Evolutionary conservation across 2,888 invertebrate genomes (phyloP).

Genomic region (Diaprepes abbreviatus): DNA sequence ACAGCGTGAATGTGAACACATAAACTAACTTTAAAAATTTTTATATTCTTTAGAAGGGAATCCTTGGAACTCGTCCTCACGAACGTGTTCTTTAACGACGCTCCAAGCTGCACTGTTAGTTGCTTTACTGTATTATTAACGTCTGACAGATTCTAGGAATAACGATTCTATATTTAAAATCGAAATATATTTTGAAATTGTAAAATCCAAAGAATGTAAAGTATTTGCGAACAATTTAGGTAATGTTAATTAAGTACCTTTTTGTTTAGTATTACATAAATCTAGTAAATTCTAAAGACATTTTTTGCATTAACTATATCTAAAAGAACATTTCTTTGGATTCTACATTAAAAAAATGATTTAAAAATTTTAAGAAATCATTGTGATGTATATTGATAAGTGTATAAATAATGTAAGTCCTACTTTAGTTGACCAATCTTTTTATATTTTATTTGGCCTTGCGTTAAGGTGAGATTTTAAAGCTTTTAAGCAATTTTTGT

Average conservation of each 20-base stretch:
- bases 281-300: too few species aligned
- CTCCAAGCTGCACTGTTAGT: constrained; percentile 63
- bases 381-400: constrained; percentile 42
- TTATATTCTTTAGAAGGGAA: constrained; percentile 51
- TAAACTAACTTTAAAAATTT: constrained; percentile 22
- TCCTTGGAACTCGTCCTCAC: constrained; percentile 61
- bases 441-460: constrained; percentile 4
- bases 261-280: too few species aligned
- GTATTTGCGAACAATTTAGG: too few species aligned
- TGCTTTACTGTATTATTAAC: constrained; percentile 58
- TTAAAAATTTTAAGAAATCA: constrained; percentile 23
- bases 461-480: not conserved
- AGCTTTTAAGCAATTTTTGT: not conserved
- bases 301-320: too few species aligned
- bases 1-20: not conserved
- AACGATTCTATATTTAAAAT: constrained; percentile 15
- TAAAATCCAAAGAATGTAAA: constrained; percentile 13
- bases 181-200: constrained; percentile 16
- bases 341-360: constrained; percentile 15
- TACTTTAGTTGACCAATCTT: constrained; percentile 20
- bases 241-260: too few species aligned
- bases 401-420: constrained; percentile 38
- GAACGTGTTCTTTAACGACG: constrained; percentile 61
- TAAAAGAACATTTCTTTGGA: not conserved
- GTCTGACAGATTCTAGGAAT: constrained; percentile 53